A percentile compares a stretch with the other conserved stretches of the same genome.
Conservation (phyloP, 2,797 vertebrate species). For the Phrynocephalus guinanensis region DNA sequence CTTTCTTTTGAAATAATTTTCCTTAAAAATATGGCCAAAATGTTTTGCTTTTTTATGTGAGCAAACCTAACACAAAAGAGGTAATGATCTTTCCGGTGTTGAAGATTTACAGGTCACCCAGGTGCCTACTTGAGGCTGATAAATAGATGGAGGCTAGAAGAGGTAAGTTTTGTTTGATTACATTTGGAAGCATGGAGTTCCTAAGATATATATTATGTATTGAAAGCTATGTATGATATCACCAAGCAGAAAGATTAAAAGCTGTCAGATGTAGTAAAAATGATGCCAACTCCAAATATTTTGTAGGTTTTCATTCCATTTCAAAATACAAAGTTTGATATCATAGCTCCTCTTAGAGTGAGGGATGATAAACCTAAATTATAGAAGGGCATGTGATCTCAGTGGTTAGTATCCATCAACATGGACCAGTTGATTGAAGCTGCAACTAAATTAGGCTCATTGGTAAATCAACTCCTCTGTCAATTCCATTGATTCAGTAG, state of each 20-base stretch:
- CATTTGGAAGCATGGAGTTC: neutral
- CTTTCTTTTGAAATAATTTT: neutral
- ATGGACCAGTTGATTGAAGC: too few relatives aligned
- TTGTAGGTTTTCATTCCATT: neutral
- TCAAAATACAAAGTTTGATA: too few relatives aligned
- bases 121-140: slow-evolving; percentile 94
- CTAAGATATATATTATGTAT: neutral
- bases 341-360: too few relatives aligned
- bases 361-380: too few relatives aligned
- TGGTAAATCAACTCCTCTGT: too few relatives aligned
- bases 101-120: slow-evolving; percentile 93
- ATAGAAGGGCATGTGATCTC: too few relatives aligned
- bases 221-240: neutral
- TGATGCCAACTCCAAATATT: neutral
- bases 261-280: neutral
- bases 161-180: slow-evolving; percentile 80
- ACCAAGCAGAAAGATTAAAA: neutral
- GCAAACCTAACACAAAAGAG: slow-evolving; percentile 22
- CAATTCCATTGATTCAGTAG: too few relatives aligned
- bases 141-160: slow-evolving; percentile 94
- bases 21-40: slow-evolving; percentile 24
- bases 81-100: slow-evolving; percentile 71
- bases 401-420: too few relatives aligned
- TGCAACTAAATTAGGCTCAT: too few relatives aligned
- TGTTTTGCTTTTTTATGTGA: slow-evolving; percentile 41